A percentile compares a stretch with the other conserved stretches of the same genome.
Evolutionary conservation across 1,140 invertebrate species (phyloP).

Genomic region (Diorhabda carinulata): DNA sequence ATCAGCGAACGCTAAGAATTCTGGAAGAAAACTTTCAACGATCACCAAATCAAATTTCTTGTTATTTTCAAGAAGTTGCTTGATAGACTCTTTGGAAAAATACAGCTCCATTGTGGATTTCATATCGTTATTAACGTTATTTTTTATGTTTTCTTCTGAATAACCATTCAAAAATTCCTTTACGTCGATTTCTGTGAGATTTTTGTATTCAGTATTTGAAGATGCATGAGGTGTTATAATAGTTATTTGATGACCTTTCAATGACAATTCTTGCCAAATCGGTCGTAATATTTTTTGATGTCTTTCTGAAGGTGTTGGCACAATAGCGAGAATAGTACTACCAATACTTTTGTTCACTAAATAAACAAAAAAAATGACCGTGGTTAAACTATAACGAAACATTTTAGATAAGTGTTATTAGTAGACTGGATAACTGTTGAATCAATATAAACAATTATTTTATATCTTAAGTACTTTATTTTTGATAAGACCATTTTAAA

Average conservation of each 20-base stretch:
- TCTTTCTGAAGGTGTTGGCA: slow-evolving; percentile 43
- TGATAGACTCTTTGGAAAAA: neutral
- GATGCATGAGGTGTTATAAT: slow-evolving; percentile 16
- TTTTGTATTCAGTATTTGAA: slow-evolving; percentile 10
- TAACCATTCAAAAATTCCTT: neutral
- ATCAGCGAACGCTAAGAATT: slow-evolving; percentile 6
- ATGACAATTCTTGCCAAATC: slow-evolving; percentile 36
- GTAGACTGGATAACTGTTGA: too few species aligned
- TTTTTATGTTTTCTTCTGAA: neutral
- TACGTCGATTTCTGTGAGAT: slow-evolving; percentile 19
- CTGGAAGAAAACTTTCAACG: slow-evolving; percentile 13
- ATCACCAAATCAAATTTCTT: slow-evolving; percentile 22
- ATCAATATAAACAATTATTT: too few species aligned
- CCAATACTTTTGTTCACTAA: too few species aligned
- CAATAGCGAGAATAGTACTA: neutral
- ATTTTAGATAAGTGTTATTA: too few species aligned
- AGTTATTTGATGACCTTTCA: slow-evolving; percentile 24
- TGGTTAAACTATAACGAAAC: too few species aligned
- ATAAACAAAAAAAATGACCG: too few species aligned
- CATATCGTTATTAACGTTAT: neutral
- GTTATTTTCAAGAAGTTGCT: neutral
- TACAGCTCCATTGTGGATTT: neutral
- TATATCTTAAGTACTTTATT: too few species aligned
- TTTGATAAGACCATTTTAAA: too few species aligned
- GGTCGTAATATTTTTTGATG: slow-evolving; percentile 47